These are phyloP conservation scores for Syngnathus typhle DNA, from an alignment of 2,113 vertebrate species.

Conservation along the genomic window DNA sequence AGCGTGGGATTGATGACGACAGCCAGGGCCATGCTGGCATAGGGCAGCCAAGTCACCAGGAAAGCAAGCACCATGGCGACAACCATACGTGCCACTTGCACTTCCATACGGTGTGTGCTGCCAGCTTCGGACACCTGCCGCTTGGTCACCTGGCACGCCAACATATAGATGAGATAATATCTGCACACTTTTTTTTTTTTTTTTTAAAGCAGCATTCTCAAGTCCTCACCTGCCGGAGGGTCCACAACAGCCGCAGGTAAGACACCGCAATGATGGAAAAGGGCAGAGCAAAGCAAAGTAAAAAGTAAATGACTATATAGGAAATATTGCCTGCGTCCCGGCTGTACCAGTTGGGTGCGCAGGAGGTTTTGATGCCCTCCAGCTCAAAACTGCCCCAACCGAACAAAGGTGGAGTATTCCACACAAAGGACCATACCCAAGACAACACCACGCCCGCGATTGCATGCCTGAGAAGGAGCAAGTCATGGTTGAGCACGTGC, in stretches of 20 bases:
- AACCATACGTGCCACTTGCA: conserved; percentile 58
- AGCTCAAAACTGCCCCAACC: conserved; percentile 74
- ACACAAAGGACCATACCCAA: conserved; percentile 75
- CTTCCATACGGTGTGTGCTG: conserved; percentile 54
- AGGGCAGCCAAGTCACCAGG: conserved; percentile 65
- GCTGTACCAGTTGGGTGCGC: conserved; percentile 70
- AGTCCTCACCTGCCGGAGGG: conserved; percentile 60
- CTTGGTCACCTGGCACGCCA: conserved; percentile 54
- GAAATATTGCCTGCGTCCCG: conserved; percentile 66
- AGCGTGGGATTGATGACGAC: conserved; percentile 55
- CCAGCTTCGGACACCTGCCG: conserved; percentile 51
- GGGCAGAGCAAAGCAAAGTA: conserved; percentile 69
- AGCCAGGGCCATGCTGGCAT: conserved; percentile 56
- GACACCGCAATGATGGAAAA: conserved; percentile 64
- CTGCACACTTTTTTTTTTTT: background rate
- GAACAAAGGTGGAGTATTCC: conserved; percentile 73
- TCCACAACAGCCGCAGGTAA: conserved; percentile 64
- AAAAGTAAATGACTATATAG: conserved; percentile 69
- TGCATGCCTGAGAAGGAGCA: conserved; percentile 52
- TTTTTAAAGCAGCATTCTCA: background rate
- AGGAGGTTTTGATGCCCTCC: conserved; percentile 67
- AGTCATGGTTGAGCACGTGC: background rate
- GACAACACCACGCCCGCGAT: conserved; percentile 60
- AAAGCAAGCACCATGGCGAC: conserved; percentile 64
- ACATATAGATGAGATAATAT: background rate